Conservation (phyloP, 2,888 invertebrate genomes). For the Operophtera brumata region DNA sequence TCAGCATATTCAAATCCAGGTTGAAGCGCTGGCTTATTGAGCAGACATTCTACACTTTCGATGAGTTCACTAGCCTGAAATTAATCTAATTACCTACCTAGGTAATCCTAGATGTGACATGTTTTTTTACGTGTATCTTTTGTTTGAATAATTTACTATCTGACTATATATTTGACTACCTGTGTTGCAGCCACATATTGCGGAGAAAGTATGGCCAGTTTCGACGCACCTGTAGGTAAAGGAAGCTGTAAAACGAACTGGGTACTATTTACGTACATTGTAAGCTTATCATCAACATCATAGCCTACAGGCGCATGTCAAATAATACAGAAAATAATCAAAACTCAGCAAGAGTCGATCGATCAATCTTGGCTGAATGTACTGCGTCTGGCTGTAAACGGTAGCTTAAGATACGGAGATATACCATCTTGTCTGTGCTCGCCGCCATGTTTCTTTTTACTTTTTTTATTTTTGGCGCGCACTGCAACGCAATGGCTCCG, state of each 20-base stretch:
- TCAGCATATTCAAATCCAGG: no score
- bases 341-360: slow-evolving; percentile 26
- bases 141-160: no score
- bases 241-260: not conserved
- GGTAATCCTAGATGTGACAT: no score
- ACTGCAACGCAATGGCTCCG: slow-evolving; percentile 27
- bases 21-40: no score
- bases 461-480: slow-evolving; percentile 36
- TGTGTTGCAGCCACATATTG: no score
- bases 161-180: no score
- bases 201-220: no score
- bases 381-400: slow-evolving; percentile 47
- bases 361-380: slow-evolving; percentile 36
- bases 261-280: not conserved
- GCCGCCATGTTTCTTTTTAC: slow-evolving; percentile 40
- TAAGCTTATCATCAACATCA: not conserved
- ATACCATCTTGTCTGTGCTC: slow-evolving; percentile 49
- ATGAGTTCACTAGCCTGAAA: no score
- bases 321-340: slow-evolving; percentile 5
- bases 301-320: not conserved
- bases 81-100: no score
- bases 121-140: no score
- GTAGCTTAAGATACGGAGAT: slow-evolving; percentile 51
- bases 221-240: no score
- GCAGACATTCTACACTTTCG: no score